Conservation (phyloP, 2,113 vertebrate species). For the Burhinus oedicnemus region DNA sequence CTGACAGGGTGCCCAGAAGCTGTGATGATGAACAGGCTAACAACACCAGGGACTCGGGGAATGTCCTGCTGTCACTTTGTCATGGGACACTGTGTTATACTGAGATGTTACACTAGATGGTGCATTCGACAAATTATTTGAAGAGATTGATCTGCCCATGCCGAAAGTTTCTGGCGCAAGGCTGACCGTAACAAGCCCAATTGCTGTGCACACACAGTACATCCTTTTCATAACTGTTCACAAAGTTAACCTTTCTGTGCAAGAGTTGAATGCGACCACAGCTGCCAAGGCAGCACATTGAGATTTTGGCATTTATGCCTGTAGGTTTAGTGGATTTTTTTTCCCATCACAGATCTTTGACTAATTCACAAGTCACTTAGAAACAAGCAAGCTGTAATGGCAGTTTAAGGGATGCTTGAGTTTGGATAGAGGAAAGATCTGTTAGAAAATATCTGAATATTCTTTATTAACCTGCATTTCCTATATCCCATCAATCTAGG, state of each 20-base stretch:
- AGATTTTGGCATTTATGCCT: neutral
- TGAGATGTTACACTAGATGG: slow-evolving; percentile 34
- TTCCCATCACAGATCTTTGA: neutral
- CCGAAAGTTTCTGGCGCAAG: rapidly evolving
- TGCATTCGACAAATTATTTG: neutral
- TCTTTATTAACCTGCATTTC: neutral
- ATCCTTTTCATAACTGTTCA: neutral
- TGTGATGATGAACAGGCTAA: rapidly evolving
- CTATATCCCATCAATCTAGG: neutral
- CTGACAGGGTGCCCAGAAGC: neutral
- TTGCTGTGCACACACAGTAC: neutral
- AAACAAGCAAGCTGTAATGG: neutral
- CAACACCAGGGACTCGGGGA: neutral
- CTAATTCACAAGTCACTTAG: neutral
- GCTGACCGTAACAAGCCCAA: neutral
- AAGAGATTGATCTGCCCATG: neutral
- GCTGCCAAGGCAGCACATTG: neutral
- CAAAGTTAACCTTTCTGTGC: neutral
- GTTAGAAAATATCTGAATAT: neutral
- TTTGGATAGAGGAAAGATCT: neutral
- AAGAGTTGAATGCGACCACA: neutral
- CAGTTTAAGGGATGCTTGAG: neutral
- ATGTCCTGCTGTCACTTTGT: neutral
- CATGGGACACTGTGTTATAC: neutral
- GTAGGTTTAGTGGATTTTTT: neutral